These are phyloP conservation scores for Hylyphantes graminicola DNA, from an alignment of 1,140 invertebrate genomes.

Conservation along the genomic window DNA sequence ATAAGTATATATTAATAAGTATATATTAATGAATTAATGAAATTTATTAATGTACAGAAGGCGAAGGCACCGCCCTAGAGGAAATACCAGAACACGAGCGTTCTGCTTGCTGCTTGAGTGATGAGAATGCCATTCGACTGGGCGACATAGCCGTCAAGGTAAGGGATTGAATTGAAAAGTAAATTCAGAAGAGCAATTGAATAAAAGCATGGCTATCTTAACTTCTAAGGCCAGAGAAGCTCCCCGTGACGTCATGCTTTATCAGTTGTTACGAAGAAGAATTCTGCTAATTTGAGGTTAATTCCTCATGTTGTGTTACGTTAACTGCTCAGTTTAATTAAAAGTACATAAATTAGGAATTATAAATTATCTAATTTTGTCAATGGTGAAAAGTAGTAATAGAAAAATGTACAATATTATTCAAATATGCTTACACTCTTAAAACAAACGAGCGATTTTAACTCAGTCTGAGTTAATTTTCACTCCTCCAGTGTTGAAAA, in stretches of 20 bases:
- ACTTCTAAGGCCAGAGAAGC: not conserved
- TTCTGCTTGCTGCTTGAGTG: constrained; percentile 36
- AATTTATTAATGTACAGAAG: not conserved
- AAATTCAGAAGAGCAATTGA: not conserved
- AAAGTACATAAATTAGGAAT: too few species aligned
- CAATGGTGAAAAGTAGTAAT: too few species aligned
- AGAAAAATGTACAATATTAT: too few species aligned
- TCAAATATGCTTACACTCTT: too few species aligned
- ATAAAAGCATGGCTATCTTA: not conserved
- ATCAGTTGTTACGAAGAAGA: not conserved
- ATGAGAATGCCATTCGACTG: constrained; percentile 24
- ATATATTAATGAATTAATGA: not conserved
- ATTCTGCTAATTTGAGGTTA: too few species aligned
- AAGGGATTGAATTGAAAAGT: not conserved
- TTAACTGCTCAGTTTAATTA: too few species aligned
- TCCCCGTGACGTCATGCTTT: not conserved
- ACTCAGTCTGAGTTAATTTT: too few species aligned
- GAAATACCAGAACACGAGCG: constrained; percentile 21
- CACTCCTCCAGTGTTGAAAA: too few species aligned
- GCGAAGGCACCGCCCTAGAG: not conserved
- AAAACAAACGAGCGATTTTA: too few species aligned
- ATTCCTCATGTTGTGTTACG: too few species aligned
- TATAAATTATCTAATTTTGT: too few species aligned
- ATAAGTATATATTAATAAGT: not conserved
- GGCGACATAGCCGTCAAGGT: constrained; percentile 32